Conservation (phyloP, 2,888 invertebrate genomes). For the Dorcus hopei region DNA sequence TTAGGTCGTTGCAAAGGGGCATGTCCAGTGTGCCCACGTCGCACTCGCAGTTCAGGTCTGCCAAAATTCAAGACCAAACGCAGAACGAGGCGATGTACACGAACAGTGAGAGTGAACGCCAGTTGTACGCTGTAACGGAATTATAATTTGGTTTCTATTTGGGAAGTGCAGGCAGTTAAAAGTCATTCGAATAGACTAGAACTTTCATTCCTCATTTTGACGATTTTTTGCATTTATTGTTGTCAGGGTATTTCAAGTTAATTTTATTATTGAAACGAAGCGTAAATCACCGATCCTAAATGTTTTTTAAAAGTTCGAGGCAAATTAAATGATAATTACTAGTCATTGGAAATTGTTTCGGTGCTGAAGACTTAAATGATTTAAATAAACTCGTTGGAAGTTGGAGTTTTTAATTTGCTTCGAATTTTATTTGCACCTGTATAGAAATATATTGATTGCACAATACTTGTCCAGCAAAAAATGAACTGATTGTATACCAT, state of each 20-base stretch:
- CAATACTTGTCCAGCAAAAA: too few relatives aligned
- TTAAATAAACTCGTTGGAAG: too few relatives aligned
- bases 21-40: conserved; percentile 32
- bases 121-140: conserved; percentile 72
- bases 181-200: conserved; percentile 4
- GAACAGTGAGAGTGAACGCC: conserved; percentile 50
- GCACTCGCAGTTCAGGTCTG: conserved; percentile 46
- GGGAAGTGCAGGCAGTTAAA: conserved; percentile 48
- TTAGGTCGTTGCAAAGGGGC: conserved; percentile 52
- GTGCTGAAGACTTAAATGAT: too few relatives aligned
- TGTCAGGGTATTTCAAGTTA: conserved; percentile 1
- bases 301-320: too few relatives aligned
- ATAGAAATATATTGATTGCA: too few relatives aligned
- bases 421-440: too few relatives aligned
- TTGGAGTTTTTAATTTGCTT: too few relatives aligned
- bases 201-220: conserved; percentile 8
- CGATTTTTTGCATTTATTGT: conserved; percentile 1
- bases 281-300: too few relatives aligned
- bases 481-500: too few relatives aligned
- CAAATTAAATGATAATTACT: too few relatives aligned
- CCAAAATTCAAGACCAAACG: conserved; percentile 47
- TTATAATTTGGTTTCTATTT: conserved; percentile 52
- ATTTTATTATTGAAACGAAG: too few relatives aligned
- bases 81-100: conserved; percentile 46
- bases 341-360: too few relatives aligned